phyloP scores from a whole-genome alignment of 2,888 invertebrate species.

The Eilema depressum region DNA sequence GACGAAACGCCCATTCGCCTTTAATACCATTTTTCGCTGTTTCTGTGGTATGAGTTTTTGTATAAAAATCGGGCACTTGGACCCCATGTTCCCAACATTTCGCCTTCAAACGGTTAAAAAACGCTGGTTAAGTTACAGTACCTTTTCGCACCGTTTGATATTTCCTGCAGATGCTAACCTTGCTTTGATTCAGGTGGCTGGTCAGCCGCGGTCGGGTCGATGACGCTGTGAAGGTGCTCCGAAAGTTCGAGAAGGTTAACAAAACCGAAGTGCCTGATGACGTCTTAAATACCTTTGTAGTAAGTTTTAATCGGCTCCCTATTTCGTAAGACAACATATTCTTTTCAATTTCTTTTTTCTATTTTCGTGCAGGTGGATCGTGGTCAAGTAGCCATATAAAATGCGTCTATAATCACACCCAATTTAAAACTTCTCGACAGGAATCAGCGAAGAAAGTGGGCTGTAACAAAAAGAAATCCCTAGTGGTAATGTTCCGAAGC shows the following conservation, averaged over 20 bases:
- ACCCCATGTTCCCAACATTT: too few species aligned
- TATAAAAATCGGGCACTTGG: too few species aligned
- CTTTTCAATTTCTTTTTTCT: too few species aligned
- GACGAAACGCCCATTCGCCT: too few species aligned
- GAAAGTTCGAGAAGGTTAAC: conserved; percentile 69
- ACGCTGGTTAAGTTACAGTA: too few species aligned
- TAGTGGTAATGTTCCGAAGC: neutral
- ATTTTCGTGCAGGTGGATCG: too few species aligned
- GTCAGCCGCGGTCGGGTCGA: conserved; percentile 61
- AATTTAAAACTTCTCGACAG: neutral
- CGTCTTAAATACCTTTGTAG: conserved; percentile 66
- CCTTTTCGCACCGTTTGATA: too few species aligned
- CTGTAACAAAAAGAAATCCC: neutral
- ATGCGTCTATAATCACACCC: too few species aligned
- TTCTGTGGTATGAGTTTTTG: too few species aligned
- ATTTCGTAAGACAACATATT: neutral
- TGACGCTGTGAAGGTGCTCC: conserved; percentile 65
- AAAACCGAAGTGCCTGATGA: conserved; percentile 64
- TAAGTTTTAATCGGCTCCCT: conserved; percentile 47
- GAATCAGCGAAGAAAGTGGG: neutral
- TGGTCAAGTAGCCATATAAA: neutral
- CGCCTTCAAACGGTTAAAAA: too few species aligned
- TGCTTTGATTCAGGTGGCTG: conserved; percentile 60
- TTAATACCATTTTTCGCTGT: too few species aligned
- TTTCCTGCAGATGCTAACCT: too few species aligned